Conservation (phyloP, 2,888 invertebrate species). For the Hymenopus coronatus region DNA sequence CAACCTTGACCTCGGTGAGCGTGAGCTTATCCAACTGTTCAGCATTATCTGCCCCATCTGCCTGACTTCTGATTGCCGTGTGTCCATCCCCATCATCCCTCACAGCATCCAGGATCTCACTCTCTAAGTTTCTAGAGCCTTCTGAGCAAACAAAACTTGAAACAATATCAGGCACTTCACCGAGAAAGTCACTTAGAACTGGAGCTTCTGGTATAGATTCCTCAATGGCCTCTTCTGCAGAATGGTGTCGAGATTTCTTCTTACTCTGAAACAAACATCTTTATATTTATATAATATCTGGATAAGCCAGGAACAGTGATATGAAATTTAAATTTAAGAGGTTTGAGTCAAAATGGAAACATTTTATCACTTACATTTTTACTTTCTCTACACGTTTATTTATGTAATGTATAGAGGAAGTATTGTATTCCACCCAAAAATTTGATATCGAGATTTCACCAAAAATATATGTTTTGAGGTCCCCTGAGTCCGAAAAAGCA, state of each 20-base stretch:
- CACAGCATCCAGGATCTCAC: slow-evolving; percentile 32
- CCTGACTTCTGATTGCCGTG: neutral
- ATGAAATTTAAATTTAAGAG: no score
- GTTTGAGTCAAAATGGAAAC: no score
- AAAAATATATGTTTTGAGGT: no score
- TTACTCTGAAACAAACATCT: slow-evolving; percentile 2
- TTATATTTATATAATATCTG: neutral
- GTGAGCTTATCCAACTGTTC: neutral
- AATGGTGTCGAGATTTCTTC: slow-evolving; percentile 2
- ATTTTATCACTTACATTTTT: no score
- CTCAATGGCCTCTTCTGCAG: slow-evolving; percentile 3
- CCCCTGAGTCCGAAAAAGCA: no score
- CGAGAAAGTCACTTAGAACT: slow-evolving; percentile 17
- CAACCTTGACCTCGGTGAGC: neutral
- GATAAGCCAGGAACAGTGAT: no score
- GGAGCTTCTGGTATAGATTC: slow-evolving; percentile 20
- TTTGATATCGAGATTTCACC: no score
- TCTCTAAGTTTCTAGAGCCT: slow-evolving; percentile 23
- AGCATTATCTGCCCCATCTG: neutral
- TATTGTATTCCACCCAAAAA: no score
- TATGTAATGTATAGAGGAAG: no score
- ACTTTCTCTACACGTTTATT: no score
- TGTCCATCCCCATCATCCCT: slow-evolving; percentile 23
- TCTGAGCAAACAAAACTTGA: slow-evolving; percentile 7
- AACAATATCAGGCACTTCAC: neutral